A percentile compares a stretch with the other conserved stretches of the same genome.
These are phyloP conservation scores for Nebria brevicollis DNA, from an alignment of 2,888 invertebrate genomes.

Conservation along the genomic window DNA sequence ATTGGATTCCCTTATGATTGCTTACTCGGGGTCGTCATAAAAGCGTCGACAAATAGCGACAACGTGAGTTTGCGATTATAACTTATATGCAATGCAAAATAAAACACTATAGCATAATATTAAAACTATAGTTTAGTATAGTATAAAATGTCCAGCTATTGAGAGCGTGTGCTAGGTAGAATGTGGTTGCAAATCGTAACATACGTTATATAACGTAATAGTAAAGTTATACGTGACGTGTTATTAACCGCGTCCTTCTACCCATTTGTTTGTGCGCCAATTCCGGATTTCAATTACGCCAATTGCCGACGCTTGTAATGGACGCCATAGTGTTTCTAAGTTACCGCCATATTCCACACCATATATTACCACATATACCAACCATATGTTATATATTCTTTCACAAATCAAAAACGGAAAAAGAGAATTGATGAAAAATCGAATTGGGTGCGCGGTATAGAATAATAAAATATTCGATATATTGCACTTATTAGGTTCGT, in stretches of 20 bases:
- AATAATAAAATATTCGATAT: neutral
- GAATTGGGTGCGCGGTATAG: neutral
- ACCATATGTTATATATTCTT: neutral
- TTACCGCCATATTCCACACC: neutral
- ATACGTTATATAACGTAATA: neutral
- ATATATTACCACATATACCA: too few species aligned
- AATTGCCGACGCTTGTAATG: slow-evolving; percentile 14
- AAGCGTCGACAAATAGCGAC: slow-evolving; percentile 14
- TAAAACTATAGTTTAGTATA: neutral
- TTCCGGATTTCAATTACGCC: slow-evolving; percentile 25
- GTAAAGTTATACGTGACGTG: slow-evolving; percentile 11
- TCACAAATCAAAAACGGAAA: neutral
- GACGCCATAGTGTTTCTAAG: neutral
- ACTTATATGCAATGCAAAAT: neutral
- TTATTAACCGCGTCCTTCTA: slow-evolving; percentile 19
- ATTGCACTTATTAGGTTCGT: neutral
- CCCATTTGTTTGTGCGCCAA: slow-evolving; percentile 22
- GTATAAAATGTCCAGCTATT: neutral
- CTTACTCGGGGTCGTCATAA: neutral
- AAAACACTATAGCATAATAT: neutral
- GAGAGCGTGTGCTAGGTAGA: neutral
- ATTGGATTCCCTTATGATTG: neutral
- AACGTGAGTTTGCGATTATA: slow-evolving; percentile 18
- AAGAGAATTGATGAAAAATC: neutral
- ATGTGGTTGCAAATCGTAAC: neutral